A percentile compares a stretch with the other conserved stretches of the same genome.
These are phyloP conservation scores for Ophiothrix spiculata DNA, from an alignment of 35 echinoderm and acorn worm genomes.

Conservation along the genomic window DNA sequence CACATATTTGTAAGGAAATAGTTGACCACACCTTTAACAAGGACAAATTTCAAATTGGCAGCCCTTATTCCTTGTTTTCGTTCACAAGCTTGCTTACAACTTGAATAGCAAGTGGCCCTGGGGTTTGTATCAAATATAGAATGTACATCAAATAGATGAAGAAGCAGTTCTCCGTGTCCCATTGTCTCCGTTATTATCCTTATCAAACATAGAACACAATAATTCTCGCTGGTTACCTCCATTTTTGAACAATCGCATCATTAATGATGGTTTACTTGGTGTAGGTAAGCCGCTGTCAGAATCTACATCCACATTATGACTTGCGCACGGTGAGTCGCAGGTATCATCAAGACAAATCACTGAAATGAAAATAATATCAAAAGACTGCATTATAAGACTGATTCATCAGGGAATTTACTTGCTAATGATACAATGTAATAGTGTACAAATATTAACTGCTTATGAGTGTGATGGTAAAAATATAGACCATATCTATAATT, in stretches of 20 bases:
- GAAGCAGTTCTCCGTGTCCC: background rate
- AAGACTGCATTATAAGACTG: background rate
- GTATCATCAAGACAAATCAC: background rate
- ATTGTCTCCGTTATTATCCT: background rate
- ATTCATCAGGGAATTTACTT: too few species aligned
- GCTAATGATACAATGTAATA: too few species aligned
- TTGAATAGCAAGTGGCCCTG: too few species aligned
- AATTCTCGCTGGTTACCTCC: conserved; percentile 69
- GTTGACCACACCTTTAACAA: too few species aligned
- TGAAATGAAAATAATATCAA: background rate
- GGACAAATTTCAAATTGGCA: too few species aligned
- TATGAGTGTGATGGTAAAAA: too few species aligned
- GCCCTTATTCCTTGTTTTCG: too few species aligned
- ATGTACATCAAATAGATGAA: background rate
- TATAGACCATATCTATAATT: too few species aligned
- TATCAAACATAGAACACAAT: conserved; percentile 79
- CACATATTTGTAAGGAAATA: too few species aligned
- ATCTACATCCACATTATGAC: background rate
- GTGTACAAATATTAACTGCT: too few species aligned
- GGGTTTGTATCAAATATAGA: too few species aligned
- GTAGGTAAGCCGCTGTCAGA: conserved; percentile 54
- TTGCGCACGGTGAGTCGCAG: background rate
- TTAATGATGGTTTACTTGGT: conserved; percentile 78
- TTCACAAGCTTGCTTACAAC: too few species aligned
- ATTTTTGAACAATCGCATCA: conserved; percentile 82